phyloP scores from a whole-genome alignment of 2,113 vertebrate genomes.

The Sitta europaea region DNA sequence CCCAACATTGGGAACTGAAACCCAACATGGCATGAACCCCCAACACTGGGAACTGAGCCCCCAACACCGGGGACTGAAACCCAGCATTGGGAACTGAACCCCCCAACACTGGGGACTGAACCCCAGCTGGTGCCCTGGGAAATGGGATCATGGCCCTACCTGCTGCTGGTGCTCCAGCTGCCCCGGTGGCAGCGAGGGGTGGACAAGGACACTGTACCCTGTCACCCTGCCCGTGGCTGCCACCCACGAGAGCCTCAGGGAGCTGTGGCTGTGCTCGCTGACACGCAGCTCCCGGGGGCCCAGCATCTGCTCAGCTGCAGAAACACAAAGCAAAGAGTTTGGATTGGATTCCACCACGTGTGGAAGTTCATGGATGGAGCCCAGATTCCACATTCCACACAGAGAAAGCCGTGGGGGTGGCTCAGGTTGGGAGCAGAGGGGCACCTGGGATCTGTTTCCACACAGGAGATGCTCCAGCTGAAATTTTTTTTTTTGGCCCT shows the following conservation, averaged over 20 bases:
- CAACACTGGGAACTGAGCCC: not conserved
- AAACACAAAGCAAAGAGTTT: not conserved
- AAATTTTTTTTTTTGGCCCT: not conserved
- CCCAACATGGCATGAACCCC: too few relatives aligned
- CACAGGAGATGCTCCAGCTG: not conserved
- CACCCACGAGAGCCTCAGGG: constrained; percentile 80
- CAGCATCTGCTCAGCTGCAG: constrained; percentile 67
- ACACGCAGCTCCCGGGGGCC: constrained; percentile 78
- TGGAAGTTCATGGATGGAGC: too few relatives aligned
- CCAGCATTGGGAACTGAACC: too few relatives aligned
- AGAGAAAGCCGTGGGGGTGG: fast-evolving
- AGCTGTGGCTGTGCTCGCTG: constrained; percentile 77
- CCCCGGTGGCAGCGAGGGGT: constrained; percentile 62
- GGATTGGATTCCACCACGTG: fast-evolving
- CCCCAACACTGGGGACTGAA: not conserved
- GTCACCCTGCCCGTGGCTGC: constrained; percentile 80
- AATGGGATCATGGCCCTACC: constrained; percentile 21
- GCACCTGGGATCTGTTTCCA: not conserved
- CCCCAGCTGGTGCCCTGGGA: not conserved
- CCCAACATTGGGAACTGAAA: too few relatives aligned
- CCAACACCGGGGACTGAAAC: too few relatives aligned
- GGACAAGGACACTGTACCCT: constrained; percentile 73
- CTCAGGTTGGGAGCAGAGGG: not conserved
- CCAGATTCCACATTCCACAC: fast-evolving
- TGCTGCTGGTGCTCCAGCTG: constrained; percentile 64